Conservation (phyloP, 35 echinoderm and acorn worm genomes). For the Diadema setosum region DNA sequence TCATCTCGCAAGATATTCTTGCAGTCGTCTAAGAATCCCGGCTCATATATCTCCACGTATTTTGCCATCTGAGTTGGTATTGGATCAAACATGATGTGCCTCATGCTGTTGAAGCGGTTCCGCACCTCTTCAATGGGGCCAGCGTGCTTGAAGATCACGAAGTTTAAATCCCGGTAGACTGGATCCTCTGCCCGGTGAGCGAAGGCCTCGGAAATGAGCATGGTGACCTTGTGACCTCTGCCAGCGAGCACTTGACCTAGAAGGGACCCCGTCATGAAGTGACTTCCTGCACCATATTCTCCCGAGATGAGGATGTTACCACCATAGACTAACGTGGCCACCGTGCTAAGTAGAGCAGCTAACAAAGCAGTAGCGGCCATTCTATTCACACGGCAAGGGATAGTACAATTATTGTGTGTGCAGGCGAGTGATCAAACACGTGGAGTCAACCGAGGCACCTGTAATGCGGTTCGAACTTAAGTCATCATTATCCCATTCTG, state of each 20-base stretch:
- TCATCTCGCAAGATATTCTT: background rate
- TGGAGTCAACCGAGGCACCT: too few relatives aligned
- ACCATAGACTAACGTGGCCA: too few relatives aligned
- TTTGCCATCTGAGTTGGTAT: background rate
- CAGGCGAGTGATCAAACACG: too few relatives aligned
- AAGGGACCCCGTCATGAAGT: background rate
- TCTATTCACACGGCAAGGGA: too few relatives aligned
- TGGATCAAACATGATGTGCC: background rate
- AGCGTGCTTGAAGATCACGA: background rate
- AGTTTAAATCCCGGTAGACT: constrained; percentile 22
- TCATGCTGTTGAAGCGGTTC: background rate
- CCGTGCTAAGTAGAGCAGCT: too few relatives aligned
- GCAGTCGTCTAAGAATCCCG: background rate
- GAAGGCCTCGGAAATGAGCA: constrained; percentile 25
- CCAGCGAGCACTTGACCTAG: constrained; percentile 18
- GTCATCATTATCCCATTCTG: too few relatives aligned
- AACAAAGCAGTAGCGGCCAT: too few relatives aligned
- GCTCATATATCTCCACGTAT: background rate
- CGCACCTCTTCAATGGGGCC: background rate
- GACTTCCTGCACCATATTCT: constrained; percentile 34
- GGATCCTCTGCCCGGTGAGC: background rate
- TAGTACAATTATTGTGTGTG: too few relatives aligned
- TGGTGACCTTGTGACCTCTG: constrained; percentile 28
- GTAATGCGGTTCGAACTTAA: too few relatives aligned
- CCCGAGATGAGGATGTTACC: background rate